Conservation (phyloP, 2,113 vertebrate species). For the Rhinopithecus roxellana region DNA sequence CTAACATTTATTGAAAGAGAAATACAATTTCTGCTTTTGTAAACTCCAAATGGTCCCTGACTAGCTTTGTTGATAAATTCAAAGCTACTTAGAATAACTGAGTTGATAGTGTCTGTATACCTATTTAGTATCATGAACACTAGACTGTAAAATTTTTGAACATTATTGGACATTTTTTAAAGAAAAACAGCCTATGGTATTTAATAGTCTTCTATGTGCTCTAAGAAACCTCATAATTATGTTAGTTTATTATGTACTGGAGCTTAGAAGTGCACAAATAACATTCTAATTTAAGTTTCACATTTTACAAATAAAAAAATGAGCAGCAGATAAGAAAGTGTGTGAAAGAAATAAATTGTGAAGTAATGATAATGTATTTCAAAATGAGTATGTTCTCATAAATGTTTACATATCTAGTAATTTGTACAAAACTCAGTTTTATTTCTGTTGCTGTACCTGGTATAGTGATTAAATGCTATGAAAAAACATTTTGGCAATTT, state of each 20-base stretch:
- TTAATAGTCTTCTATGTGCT: neutral
- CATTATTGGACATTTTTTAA: neutral
- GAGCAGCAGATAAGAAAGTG: neutral
- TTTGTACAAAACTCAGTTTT: neutral
- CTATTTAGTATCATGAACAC: neutral
- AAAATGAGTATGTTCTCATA: neutral
- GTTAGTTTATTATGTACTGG: neutral
- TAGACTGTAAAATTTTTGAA: neutral
- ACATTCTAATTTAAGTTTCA: neutral
- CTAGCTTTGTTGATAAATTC: neutral
- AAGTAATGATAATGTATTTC: neutral
- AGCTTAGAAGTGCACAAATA: neutral
- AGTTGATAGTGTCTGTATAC: neutral
- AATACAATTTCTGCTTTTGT: neutral
- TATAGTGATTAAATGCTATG: neutral
- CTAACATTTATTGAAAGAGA: neutral
- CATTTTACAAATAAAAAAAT: neutral
- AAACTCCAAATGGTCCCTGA: neutral
- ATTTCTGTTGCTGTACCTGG: neutral
- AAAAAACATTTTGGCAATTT: neutral
- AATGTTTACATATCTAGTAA: neutral
- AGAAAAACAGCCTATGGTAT: neutral
- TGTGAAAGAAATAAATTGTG: neutral
- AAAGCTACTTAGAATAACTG: neutral
- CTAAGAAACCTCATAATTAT: neutral